Evolutionary conservation across 2,113 vertebrate species (phyloP), one percentile per base, ranked within the genome.

Genomic region (Kryptolebias marmoratus): DNA sequence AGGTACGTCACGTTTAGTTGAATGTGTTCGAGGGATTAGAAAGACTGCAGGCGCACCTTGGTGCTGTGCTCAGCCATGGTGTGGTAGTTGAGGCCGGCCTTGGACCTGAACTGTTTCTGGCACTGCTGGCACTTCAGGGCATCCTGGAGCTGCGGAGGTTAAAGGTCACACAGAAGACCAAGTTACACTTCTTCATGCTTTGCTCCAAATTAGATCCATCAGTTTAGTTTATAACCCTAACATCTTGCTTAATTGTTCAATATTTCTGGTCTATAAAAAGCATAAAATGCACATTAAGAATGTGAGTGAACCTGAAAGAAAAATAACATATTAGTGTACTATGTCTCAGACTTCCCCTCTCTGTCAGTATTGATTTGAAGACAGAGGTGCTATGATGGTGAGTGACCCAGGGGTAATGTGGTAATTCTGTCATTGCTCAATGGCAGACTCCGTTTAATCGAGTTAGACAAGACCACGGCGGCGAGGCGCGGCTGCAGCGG

Each of bases 71-170:
- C 97, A 0, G 96, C 95, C 97, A 98, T 97, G 75, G 94, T 96
- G 91, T 99, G 97, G 91, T 98, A 99, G 93, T 98, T 98, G 87
- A 98, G 94, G n/a, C 96, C 97, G 0, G 97, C 96, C 91, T 98
- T 98, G 74, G 97, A 99, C 82, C 97, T 96, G 93, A 98, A 98
- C 88, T 99, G 97, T 83, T 99, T 99, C 79, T 95, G 94, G 89
- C 97, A 99, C 88, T 97, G 96, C 77, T 97, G 96, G 93, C 97
- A 99, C 91, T 96, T 96, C 89, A 98, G 93, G 18, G 97, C 97
- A 27, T 99, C 96, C 91, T 97, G 97, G 83, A 98, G 94, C 97
- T 99, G 86, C 66, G 69, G 82, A 80, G 70, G 50, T 62, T 48
- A 32, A 78, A 83, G 71, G 61, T 30, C 65, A 88, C 68, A 82